Percentiles rank a stretch among this genome's conserved stretches.
These are phyloP conservation scores for Limnephilus auricula DNA, from an alignment of 2,888 invertebrate genomes.

Conservation along the genomic window DNA sequence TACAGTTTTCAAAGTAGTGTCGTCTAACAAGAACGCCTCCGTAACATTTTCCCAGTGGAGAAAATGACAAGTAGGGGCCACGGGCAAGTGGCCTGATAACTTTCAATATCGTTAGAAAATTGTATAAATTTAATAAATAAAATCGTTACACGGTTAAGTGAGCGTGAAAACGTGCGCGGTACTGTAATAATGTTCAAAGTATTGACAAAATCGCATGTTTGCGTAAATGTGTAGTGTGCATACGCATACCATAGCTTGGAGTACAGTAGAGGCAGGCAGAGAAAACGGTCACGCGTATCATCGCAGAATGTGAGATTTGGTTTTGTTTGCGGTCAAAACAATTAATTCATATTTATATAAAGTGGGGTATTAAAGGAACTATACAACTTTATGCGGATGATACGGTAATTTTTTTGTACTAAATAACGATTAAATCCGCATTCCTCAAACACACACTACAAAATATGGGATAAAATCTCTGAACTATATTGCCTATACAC, in stretches of 20 bases:
- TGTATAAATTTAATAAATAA: not conserved
- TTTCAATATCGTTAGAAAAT: conserved; percentile 6
- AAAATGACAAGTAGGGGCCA: not conserved
- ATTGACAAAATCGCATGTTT: not conserved
- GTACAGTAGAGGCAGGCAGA: not conserved
- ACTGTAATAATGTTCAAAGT: not conserved
- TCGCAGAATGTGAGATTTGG: not conserved
- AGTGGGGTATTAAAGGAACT: too few relatives aligned
- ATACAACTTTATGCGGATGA: too few relatives aligned
- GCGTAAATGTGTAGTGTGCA: not conserved
- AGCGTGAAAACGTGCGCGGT: not conserved
- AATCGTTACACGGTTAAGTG: conserved; percentile 14
- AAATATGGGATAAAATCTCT: too few relatives aligned
- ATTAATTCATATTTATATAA: too few relatives aligned
- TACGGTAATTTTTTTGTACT: too few relatives aligned
- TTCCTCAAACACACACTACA: too few relatives aligned
- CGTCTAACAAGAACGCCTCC: not conserved
- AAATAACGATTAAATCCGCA: too few relatives aligned
- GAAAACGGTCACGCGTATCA: not conserved
- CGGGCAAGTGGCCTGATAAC: not conserved
- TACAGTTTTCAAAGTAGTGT: not conserved
- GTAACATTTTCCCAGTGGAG: not conserved
- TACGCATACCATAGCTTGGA: not conserved
- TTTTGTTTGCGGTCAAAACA: too few relatives aligned
- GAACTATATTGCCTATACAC: too few relatives aligned